phyloP scores from a whole-genome alignment of 2,888 invertebrate genomes.

The Drosophila silvestris region DNA sequence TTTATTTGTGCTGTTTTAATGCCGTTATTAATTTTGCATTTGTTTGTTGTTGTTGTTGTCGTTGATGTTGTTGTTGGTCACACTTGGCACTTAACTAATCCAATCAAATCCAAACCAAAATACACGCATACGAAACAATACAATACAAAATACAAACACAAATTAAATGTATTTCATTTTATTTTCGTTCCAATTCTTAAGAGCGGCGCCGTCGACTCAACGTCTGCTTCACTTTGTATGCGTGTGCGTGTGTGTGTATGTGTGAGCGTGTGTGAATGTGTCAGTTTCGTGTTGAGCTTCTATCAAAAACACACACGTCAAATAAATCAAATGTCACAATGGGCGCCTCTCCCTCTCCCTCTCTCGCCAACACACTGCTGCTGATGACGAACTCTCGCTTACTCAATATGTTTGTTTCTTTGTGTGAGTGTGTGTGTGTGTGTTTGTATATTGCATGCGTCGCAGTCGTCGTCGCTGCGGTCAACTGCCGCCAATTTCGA shows the following conservation, averaged over 20 bases:
- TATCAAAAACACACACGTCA: slow-evolving; percentile 84
- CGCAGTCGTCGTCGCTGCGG: slow-evolving; percentile 60
- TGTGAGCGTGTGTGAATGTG: slow-evolving; percentile 60
- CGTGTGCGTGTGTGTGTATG: slow-evolving; percentile 16
- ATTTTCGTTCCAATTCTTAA: slow-evolving; percentile 62
- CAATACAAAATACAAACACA: slow-evolving; percentile 33
- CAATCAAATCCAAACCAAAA: slow-evolving; percentile 19
- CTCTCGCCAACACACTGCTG: neutral
- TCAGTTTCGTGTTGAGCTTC: slow-evolving; percentile 82
- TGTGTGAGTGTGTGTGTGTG: slow-evolving; percentile 22
- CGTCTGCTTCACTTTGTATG: slow-evolving; percentile 28
- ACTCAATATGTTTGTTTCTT: slow-evolving; percentile 38
- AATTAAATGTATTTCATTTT: slow-evolving; percentile 66
- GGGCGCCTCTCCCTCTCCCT: slow-evolving; percentile 34
- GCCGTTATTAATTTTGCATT: slow-evolving; percentile 37
- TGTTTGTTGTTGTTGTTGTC: slow-evolving; percentile 17
- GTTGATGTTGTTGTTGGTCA: slow-evolving; percentile 25
- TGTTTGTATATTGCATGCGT: slow-evolving; percentile 50
- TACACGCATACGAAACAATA: slow-evolving; percentile 29
- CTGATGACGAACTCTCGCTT: slow-evolving; percentile 71
- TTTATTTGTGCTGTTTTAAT: slow-evolving; percentile 21
- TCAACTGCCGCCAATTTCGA: slow-evolving; percentile 76
- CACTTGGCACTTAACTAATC: slow-evolving; percentile 54
- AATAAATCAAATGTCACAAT: slow-evolving; percentile 84
- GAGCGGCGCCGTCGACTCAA: slow-evolving; percentile 52